Conservation (phyloP, 2,888 invertebrate genomes). For the Pelosia muscerda region DNA sequence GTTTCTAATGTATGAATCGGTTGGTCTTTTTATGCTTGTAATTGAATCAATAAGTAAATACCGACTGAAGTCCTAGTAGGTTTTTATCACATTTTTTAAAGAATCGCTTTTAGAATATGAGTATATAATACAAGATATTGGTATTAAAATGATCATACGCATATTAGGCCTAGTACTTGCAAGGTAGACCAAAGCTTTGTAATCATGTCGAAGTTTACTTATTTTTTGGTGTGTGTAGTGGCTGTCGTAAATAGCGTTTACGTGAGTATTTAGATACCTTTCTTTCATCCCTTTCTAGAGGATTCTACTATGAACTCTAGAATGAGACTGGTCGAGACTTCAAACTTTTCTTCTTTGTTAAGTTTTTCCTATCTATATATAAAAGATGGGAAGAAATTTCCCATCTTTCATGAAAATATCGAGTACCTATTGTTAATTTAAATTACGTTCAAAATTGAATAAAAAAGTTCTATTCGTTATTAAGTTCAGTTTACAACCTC, state of each 20-base stretch:
- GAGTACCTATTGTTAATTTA: too few relatives aligned
- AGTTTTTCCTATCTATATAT: too few relatives aligned
- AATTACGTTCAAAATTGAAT: too few relatives aligned
- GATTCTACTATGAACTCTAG: too few relatives aligned
- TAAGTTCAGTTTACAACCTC: too few relatives aligned
- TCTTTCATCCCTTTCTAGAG: not conserved
- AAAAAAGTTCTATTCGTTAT: too few relatives aligned
- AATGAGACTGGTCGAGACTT: too few relatives aligned
- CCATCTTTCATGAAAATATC: too few relatives aligned
- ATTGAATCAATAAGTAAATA: slow-evolving; percentile 1
- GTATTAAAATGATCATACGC: slow-evolving; percentile 20
- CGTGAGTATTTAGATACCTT: not conserved
- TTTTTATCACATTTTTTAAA: not conserved
- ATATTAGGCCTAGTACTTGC: slow-evolving; percentile 12
- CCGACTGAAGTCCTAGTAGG: not conserved
- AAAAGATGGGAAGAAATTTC: too few relatives aligned
- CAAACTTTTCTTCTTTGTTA: too few relatives aligned
- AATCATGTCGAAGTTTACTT: slow-evolving; percentile 14
- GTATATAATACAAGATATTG: slow-evolving; percentile 24
- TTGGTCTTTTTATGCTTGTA: not conserved
- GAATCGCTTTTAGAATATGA: not conserved
- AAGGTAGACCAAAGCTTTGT: not conserved
- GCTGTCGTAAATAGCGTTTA: slow-evolving; percentile 20
- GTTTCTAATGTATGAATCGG: not conserved
- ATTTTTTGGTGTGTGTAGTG: slow-evolving; percentile 24